phyloP scores from a whole-genome alignment of 2,113 vertebrate species.

The Poeciliopsis prolifica region DNA sequence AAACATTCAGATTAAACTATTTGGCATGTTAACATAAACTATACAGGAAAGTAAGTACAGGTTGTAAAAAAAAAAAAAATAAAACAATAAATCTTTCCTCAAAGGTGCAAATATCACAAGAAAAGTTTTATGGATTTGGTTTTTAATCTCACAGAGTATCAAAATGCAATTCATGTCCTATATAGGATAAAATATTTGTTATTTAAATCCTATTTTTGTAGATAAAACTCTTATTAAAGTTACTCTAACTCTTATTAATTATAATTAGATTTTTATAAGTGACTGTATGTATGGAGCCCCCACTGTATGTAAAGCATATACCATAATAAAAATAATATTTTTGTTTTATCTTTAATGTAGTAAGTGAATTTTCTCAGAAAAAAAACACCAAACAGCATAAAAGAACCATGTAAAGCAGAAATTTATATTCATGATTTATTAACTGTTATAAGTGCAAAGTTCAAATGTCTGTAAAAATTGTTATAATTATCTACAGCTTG shows the following conservation, averaged over 20 bases:
- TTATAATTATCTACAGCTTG: not conserved
- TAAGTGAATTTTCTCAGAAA: no score
- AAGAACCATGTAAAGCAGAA: not conserved
- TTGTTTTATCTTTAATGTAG: no score
- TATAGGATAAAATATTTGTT: no score
- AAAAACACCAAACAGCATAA: no score
- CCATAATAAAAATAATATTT: no score
- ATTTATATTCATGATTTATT: not conserved
- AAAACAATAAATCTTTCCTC: no score
- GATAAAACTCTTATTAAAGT: not conserved
- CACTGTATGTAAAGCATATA: no score
- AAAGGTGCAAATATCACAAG: no score
- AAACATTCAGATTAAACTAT: not conserved
- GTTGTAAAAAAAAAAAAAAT: no score
- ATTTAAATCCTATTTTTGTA: not conserved
- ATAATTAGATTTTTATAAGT: not conserved
- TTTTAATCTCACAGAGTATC: no score
- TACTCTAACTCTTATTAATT: not conserved
- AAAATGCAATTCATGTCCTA: no score
- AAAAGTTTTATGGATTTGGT: no score
- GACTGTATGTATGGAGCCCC: not conserved
- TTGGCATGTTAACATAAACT: not conserved
- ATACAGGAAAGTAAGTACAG: not conserved
- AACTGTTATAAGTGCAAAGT: not conserved
- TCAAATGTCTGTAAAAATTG: not conserved